Conservation (phyloP, 2,113 vertebrate species). For the Mormyrus lacerda region DNA sequence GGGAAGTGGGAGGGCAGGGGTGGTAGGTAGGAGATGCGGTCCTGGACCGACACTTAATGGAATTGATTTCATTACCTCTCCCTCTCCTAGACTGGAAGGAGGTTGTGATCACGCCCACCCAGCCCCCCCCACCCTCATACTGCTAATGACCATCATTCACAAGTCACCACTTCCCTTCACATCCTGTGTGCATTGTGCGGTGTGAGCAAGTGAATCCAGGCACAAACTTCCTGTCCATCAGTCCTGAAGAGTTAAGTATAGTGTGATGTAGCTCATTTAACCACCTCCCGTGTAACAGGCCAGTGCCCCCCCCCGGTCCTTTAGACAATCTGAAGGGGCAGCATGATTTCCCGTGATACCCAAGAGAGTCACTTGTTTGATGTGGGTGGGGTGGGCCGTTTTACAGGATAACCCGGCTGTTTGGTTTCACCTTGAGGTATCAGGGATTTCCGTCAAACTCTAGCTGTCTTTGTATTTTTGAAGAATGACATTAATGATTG, state of each 20-base stretch:
- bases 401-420: background rate
- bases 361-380: background rate
- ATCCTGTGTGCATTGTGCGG: background rate
- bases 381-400: background rate
- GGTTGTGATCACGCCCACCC: background rate
- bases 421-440: background rate
- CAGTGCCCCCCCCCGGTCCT: background rate
- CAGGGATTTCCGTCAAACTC: background rate
- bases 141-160: background rate
- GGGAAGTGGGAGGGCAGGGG: background rate
- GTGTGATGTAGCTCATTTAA: background rate
- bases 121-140: background rate
- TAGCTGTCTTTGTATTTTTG: background rate
- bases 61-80: conserved; percentile 15
- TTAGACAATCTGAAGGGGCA: background rate
- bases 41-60: background rate
- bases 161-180: background rate
- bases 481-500: background rate
- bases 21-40: background rate
- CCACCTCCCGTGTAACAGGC: background rate
- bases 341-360: background rate
- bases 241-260: background rate
- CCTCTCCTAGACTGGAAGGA: background rate
- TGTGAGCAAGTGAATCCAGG: background rate
- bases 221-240: background rate